These are phyloP conservation scores for Pterocles burchelli DNA, from an alignment of 2,113 vertebrate species.

Conservation along the genomic window DNA sequence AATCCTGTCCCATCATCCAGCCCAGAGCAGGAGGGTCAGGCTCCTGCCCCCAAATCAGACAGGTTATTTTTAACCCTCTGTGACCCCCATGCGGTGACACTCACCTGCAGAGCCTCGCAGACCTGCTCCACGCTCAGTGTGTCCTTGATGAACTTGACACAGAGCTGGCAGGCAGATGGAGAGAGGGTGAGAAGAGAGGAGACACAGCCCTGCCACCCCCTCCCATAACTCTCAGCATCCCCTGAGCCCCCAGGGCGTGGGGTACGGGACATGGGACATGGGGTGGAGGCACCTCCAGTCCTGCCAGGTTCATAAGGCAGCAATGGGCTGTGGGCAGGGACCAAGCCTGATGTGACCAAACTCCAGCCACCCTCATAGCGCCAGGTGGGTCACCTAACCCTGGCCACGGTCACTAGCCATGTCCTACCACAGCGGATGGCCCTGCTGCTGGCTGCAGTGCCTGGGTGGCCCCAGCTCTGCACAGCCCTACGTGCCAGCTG, in stretches of 20 bases:
- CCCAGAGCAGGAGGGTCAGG: not conserved
- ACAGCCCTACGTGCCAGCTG: not conserved
- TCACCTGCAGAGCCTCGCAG: conserved; percentile 83
- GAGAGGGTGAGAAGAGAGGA: accelerated
- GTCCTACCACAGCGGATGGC: not conserved
- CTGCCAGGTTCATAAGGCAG: not conserved
- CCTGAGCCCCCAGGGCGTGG: not conserved
- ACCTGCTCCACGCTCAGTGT: conserved; percentile 76
- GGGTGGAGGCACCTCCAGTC: not conserved
- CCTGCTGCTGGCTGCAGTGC: not conserved
- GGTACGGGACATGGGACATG: not conserved
- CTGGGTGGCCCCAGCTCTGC: not conserved
- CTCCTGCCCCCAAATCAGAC: not conserved
- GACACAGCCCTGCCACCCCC: not conserved
- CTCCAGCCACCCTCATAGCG: not conserved
- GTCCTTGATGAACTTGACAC: conserved; percentile 76
- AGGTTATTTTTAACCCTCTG: not conserved
- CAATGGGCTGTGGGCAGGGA: not conserved
- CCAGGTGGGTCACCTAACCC: not conserved
- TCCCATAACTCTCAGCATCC: not conserved
- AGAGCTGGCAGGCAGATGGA: conserved; percentile 65
- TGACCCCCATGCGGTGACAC: not conserved
- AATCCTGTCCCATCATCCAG: not conserved
- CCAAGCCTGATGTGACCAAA: not conserved
- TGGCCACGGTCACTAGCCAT: not conserved